Evolutionary conservation across 2,888 invertebrate species (phyloP), one percentile per base, ranked within the genome.

Genomic region (Cecidostiba fungosa): DNA sequence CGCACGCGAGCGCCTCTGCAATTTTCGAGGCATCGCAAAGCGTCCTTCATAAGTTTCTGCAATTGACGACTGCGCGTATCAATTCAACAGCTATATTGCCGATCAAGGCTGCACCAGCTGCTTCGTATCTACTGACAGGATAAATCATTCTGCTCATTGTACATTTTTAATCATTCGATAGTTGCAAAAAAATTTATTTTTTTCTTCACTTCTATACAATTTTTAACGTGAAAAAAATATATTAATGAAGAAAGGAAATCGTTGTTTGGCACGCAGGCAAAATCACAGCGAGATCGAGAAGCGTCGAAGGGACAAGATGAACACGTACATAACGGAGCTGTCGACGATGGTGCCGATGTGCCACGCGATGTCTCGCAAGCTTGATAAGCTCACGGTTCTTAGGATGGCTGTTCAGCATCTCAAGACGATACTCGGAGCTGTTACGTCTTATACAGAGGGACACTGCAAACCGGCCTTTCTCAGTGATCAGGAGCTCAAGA

Each of bases 251-350:
- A 29, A 14, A 73, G 12, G n/a, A n/a, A n/a, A n/a, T n/a, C n/a
- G n/a, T n/a, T n/a, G n/a, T n/a, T n/a, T n/a, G n/a, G n/a, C n/a
- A n/a, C n/a, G n/a, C n/a, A n/a, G n/a, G 91, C 98, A 98, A 94
- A 98, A 98, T 94, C 99, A 99, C 94, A 98, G 98, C 93, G 98
- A 98, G 94, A 98, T 99, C 87, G 98, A 99, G 94, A 99, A 99
- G 93, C 95, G 98, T 0, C 95, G 99, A 0, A 95, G 99, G 47
- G 98, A 99, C 93, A 99, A 98, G 94, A 99, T 99, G 98, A 99
- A 99, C 94, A 97, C 97, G 0, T 98, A 98, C 94, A 98, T 99
- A 89, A 96, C 97, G 3, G 98, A 99, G 93, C 93, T 99, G 84
- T 97, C 98, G 79, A 95, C 97, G 1, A 97, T 99, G 96, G 96